Percentiles rank a stretch among this genome's conserved stretches.
Evolutionary conservation across 2,113 vertebrate species (phyloP).

Genomic region (Xiphophorus couchianus): DNA sequence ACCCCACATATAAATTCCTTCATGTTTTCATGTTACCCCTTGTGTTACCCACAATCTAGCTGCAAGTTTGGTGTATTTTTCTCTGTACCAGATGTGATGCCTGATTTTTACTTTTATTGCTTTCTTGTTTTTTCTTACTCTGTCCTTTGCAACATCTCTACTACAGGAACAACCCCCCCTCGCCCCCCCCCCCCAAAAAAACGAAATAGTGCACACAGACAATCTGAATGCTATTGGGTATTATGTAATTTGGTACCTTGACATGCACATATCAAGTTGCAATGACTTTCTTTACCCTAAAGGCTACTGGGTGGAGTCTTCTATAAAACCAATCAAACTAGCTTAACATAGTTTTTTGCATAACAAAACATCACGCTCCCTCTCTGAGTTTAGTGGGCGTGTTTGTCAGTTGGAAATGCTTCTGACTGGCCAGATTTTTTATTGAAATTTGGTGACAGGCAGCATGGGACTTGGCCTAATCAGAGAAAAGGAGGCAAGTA

Average conservation of each 20-base stretch:
- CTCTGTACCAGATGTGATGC: neutral
- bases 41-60: neutral
- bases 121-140: neutral
- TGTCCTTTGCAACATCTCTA: neutral
- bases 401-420: too few species aligned
- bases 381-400: too few species aligned
- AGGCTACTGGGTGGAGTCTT: neutral
- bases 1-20: too few species aligned
- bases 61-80: neutral
- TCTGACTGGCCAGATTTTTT: too few species aligned
- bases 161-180: neutral
- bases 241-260: neutral
- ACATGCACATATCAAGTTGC: neutral
- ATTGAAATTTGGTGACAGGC: too few species aligned
- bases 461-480: too few species aligned
- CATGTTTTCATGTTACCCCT: neutral
- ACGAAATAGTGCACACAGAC: neutral
- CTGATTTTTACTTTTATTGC: too few species aligned
- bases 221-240: neutral
- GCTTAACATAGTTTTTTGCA: too few species aligned
- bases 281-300: neutral
- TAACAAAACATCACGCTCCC: too few species aligned
- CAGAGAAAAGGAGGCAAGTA: too few species aligned
- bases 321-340: too few species aligned
- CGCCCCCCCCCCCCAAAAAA: too few species aligned